Percentiles rank a stretch among this genome's conserved stretches.
Conservation (phyloP, 2,113 vertebrate genomes). For the Antechinus stuartii region DNA sequence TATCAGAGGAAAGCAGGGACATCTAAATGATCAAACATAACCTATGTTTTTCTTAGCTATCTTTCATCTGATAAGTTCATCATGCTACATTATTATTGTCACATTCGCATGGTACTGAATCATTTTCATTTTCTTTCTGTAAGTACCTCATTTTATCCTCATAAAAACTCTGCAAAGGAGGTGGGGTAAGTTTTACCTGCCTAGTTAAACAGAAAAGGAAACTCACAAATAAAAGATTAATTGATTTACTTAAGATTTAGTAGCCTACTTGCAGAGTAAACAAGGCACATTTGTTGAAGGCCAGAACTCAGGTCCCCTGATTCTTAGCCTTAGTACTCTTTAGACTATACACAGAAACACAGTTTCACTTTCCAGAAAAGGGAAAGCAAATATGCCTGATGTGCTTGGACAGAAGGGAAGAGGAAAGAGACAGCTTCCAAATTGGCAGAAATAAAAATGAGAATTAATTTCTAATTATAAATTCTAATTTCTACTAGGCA, state of each 20-base stretch:
- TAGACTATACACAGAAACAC: not conserved
- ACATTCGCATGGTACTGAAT: not conserved
- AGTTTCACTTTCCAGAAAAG: not conserved
- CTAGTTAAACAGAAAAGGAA: not conserved
- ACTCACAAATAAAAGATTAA: not conserved
- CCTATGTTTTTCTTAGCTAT: not conserved
- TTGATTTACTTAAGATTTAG: not conserved
- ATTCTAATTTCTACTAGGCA: not conserved
- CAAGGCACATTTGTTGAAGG: not conserved
- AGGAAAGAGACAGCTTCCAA: not conserved
- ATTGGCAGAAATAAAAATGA: not conserved
- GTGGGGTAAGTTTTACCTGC: not conserved
- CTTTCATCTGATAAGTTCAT: not conserved
- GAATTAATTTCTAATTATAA: not conserved
- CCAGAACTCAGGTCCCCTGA: not conserved
- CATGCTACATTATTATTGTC: not conserved
- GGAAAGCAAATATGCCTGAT: not conserved
- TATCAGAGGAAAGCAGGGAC: not conserved
- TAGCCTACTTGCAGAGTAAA: not conserved
- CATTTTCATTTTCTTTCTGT: constrained; percentile 19
- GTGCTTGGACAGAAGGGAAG: not conserved
- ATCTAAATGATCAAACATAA: not conserved
- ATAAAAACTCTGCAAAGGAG: not conserved
- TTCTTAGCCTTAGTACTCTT: not conserved
- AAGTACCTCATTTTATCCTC: constrained; percentile 8